Conservation (phyloP, 2,113 vertebrate species). For the Bubo scandiacus region DNA sequence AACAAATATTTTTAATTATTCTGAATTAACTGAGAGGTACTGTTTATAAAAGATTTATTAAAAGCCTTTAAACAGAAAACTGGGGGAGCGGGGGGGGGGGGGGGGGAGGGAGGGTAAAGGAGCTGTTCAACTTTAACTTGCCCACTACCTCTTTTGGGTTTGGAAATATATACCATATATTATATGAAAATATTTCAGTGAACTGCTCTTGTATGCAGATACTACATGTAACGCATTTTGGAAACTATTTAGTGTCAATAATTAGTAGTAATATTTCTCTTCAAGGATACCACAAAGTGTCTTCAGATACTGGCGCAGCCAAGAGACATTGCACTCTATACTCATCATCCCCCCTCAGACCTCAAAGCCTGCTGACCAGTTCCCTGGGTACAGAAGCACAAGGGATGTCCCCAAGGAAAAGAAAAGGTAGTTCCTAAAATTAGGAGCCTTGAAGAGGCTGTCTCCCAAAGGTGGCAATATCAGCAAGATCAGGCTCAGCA, state of each 20-base stretch:
- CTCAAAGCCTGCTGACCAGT: background rate
- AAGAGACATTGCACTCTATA: background rate
- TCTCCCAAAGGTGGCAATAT: background rate
- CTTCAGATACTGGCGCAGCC: background rate
- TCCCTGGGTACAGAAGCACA: background rate
- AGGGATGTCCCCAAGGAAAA: background rate
- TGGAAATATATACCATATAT: background rate
- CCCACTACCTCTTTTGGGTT: background rate
- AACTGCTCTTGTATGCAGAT: background rate
- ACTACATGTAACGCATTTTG: background rate
- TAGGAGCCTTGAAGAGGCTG: background rate
- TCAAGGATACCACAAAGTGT: background rate
- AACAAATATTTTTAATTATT: background rate
- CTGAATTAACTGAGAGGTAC: background rate
- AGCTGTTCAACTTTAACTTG: background rate
- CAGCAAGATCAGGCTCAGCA: background rate
- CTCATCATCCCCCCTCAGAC: accelerated
- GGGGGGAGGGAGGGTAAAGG: background rate
- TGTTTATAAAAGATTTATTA: background rate
- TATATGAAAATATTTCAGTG: background rate
- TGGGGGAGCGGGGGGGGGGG: background rate
- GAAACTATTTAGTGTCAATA: background rate
- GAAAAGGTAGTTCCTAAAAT: background rate
- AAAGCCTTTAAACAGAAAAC: background rate
- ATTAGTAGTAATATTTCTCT: background rate